phyloP scores from a whole-genome alignment of 2,888 invertebrate species.

The Synanthedon tipuliformis region DNA sequence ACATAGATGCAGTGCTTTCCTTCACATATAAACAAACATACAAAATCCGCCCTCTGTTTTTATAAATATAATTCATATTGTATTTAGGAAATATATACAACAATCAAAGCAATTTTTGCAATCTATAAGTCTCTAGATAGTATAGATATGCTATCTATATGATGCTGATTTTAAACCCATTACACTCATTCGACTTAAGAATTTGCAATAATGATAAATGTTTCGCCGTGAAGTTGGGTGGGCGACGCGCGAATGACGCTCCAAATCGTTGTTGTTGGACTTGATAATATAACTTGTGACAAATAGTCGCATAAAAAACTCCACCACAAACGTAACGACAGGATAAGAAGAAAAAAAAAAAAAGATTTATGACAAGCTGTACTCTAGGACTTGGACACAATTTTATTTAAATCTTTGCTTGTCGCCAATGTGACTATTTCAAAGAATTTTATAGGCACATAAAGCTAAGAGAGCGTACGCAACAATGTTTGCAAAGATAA shows the following conservation, averaged over 20 bases:
- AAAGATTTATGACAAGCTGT: neutral
- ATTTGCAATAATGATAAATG: neutral
- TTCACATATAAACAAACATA: too few relatives aligned
- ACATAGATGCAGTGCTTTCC: too few relatives aligned
- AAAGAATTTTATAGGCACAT: conserved; percentile 31
- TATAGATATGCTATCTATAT: too few relatives aligned
- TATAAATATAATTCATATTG: too few relatives aligned
- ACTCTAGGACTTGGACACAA: neutral
- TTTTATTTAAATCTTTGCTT: conserved; percentile 20
- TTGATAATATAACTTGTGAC: neutral
- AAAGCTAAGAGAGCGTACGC: conserved; percentile 36
- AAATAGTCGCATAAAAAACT: neutral
- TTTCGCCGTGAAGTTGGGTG: neutral
- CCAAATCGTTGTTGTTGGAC: neutral
- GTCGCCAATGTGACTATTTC: conserved; percentile 19
- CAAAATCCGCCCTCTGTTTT: too few relatives aligned
- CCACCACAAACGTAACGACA: neutral
- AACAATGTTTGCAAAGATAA: conserved; percentile 49
- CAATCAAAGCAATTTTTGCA: too few relatives aligned
- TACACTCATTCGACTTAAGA: neutral
- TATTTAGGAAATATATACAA: too few relatives aligned
- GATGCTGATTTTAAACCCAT: too few relatives aligned
- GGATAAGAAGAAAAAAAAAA: neutral
- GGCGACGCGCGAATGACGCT: neutral
- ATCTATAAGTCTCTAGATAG: too few relatives aligned